phyloP scores from a whole-genome alignment of 2,888 invertebrate species.

The Dusona sp. region DNA sequence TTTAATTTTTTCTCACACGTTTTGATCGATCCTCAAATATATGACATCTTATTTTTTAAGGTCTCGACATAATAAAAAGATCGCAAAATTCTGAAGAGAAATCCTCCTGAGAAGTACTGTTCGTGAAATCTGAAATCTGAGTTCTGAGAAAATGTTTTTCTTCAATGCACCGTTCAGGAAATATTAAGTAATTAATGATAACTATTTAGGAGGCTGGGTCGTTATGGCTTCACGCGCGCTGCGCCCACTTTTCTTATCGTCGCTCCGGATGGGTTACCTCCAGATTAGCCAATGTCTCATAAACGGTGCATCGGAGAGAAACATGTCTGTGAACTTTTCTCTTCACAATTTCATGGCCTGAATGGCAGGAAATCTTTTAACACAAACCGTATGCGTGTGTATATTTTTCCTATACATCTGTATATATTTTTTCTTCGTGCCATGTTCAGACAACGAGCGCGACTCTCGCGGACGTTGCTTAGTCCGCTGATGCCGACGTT shows the following conservation, averaged over 20 bases:
- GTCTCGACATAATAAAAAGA: no score
- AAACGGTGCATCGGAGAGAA: background rate
- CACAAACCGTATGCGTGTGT: background rate
- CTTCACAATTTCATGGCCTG: background rate
- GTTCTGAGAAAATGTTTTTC: background rate
- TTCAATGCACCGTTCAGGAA: background rate
- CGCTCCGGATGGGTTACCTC: background rate
- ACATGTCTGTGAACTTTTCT: background rate
- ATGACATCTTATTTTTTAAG: background rate
- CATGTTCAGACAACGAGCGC: slow-evolving; percentile 66
- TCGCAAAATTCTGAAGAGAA: background rate
- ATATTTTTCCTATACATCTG: slow-evolving; percentile 47
- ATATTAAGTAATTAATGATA: background rate
- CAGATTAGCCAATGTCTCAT: background rate
- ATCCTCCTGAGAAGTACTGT: no score
- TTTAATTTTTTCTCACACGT: background rate
- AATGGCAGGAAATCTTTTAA: background rate
- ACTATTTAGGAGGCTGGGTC: background rate
- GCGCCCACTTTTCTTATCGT: background rate
- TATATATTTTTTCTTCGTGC: slow-evolving; percentile 53
- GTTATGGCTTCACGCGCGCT: background rate
- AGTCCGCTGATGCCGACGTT: slow-evolving; percentile 70
- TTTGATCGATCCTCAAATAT: background rate
- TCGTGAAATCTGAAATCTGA: no score
- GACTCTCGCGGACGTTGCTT: slow-evolving; percentile 62